These are phyloP conservation scores for Chirona hameri DNA, from an alignment of 2,888 invertebrate species.

Conservation along the genomic window DNA sequence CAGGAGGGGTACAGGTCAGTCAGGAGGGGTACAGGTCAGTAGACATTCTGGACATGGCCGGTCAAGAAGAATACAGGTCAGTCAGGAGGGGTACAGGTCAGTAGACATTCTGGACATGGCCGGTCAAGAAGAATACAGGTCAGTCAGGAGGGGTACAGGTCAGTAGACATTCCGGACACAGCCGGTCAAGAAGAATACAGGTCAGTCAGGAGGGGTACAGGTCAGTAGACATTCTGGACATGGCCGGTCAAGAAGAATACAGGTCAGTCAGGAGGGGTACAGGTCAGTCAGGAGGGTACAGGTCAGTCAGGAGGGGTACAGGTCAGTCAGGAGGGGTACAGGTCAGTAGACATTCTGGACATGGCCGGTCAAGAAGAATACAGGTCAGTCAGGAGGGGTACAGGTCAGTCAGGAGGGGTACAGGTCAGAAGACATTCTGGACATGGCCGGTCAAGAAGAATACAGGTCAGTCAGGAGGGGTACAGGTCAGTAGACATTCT, in stretches of 20 bases:
- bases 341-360: neutral
- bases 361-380: neutral
- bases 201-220: neutral
- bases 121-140: conserved; percentile 61
- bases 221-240: conserved; percentile 70
- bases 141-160: neutral
- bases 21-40: too few species aligned
- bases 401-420: conserved; percentile 70
- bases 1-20: conserved; percentile 61
- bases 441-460: conserved; percentile 99
- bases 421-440: conserved; percentile 97
- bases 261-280: conserved; percentile 71
- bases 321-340: conserved; percentile 44
- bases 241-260: neutral
- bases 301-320: conserved; percentile 49
- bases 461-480: conserved; percentile 57
- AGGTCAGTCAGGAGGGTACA: conserved; percentile 93
- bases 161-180: too few species aligned
- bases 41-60: conserved; percentile 98
- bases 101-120: neutral
- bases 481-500: neutral
- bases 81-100: neutral
- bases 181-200: neutral
- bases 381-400: conserved; percentile 46
- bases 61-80: conserved; percentile 92